phyloP scores from a whole-genome alignment of 2,888 invertebrate species.

The Lapara coniferarum region DNA sequence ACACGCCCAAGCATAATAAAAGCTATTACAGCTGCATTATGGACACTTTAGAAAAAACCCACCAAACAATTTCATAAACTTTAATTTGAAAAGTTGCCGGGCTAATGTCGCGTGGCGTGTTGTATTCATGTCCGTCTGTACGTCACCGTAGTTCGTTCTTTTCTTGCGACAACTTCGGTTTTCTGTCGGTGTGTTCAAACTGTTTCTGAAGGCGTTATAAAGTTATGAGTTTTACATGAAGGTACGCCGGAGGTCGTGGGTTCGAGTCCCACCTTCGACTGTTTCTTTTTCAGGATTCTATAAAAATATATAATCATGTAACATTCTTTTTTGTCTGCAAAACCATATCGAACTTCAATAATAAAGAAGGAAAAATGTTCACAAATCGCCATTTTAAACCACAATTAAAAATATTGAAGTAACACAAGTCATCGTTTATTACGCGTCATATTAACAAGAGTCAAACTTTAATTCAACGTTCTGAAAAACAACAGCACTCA shows the following conservation, averaged over 20 bases:
- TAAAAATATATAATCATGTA: too few relatives aligned
- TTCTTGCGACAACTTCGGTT: not conserved
- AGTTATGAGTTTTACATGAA: not conserved
- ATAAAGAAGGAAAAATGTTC: not conserved
- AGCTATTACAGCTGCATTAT: too few relatives aligned
- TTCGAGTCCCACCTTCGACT: too few relatives aligned
- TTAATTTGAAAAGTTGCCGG: constrained; percentile 17
- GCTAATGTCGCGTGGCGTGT: constrained; percentile 5
- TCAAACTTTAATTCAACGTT: constrained; percentile 18
- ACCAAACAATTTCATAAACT: not conserved
- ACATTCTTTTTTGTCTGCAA: too few relatives aligned
- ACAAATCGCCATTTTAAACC: not conserved
- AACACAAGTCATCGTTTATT: not conserved
- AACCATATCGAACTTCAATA: too few relatives aligned
- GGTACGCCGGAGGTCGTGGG: too few relatives aligned
- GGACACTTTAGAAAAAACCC: too few relatives aligned
- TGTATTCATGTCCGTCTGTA: constrained; percentile 9
- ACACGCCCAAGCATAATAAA: too few relatives aligned
- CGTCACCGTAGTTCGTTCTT: constrained; percentile 3
- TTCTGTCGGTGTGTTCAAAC: not conserved
- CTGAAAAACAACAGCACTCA: constrained; percentile 7
- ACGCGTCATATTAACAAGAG: constrained; percentile 8
- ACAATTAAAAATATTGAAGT: not conserved
- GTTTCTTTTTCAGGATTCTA: too few relatives aligned
- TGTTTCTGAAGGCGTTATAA: not conserved